phyloP scores from a whole-genome alignment of 2,113 vertebrate species.

The Tympanuchus pallidicinctus region DNA sequence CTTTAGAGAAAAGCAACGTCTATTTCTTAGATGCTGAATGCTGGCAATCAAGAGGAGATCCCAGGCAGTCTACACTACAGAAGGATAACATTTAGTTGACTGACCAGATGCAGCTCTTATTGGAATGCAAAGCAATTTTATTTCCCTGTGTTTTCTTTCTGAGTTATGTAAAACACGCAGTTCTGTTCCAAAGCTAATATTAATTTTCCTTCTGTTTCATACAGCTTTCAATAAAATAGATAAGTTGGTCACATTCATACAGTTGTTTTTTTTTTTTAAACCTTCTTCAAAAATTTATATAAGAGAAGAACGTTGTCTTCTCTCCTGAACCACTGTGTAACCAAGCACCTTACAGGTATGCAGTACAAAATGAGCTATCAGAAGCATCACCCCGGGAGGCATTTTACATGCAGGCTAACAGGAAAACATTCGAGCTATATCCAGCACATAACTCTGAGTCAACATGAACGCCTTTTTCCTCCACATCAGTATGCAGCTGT shows the following conservation, averaged over 20 bases:
- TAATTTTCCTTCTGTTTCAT: not conserved
- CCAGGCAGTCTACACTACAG: not conserved
- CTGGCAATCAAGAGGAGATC: not conserved
- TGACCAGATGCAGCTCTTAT: not conserved
- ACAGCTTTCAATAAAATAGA: not conserved
- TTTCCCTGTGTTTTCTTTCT: not conserved
- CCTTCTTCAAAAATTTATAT: not conserved
- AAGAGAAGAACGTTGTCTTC: not conserved
- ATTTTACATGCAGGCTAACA: not conserved
- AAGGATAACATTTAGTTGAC: not conserved
- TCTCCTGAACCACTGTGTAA: not conserved
- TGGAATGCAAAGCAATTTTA: not conserved
- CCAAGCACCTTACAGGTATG: not conserved
- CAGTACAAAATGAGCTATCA: not conserved
- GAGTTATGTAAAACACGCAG: not conserved
- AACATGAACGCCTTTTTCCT: not conserved
- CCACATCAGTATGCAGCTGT: not conserved
- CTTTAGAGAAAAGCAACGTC: no score
- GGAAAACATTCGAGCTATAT: not conserved
- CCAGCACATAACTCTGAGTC: not conserved
- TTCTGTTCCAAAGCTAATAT: not conserved
- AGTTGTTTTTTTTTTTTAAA: not conserved
- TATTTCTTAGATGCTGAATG: not conserved
- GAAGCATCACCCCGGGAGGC: not conserved
- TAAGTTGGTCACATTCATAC: not conserved